Evolutionary conservation across 2,888 invertebrate genomes (phyloP), one percentile per base, ranked within the genome.

Genomic region (Paralinhomoeus sp.): DNA sequence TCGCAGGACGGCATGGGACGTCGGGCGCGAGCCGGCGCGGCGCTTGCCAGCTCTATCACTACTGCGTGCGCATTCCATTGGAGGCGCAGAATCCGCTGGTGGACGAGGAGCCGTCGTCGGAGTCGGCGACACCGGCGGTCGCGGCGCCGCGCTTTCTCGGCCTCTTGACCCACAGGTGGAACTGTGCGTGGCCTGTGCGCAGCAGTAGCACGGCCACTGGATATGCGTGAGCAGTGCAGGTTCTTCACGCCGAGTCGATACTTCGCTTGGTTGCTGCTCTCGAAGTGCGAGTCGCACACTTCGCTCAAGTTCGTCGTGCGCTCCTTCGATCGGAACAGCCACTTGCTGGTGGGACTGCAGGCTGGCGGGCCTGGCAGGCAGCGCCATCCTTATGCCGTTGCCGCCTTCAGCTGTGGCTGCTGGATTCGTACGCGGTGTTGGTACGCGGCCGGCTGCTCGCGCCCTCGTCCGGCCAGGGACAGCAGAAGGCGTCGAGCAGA

Each of bases 241-340:
- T 52, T 51, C 41, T 33, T 41, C 15, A 45, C 49, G 17, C 37
- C 49, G 18, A 53, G 52, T 2, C 45, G 51, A 20, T 58, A 52
- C 43, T 52, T 54, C 39, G 51, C 57, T 1, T 55, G 54, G 45
- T 41, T 55, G 40, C 46, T 57, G 35, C 45, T 58, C 17, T 47
- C 50, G 5, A 45, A 47, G 7, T 54, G 55, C 41, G 56, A 57
- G 43, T 27, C 45, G n/a, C 50, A 53, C 24, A 44, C 51, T 1
- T 54, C 54, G 22, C 47, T 54, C 42, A 57, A 58, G 41, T 46
- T 57, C 15, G 51, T 56, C 12, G 46, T 58, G n/a, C 47, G 53
- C 17, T 45, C 51, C 12, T 43, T 52, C 18, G 53, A 55, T 38
- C 47, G 48, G 33, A 42, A 44, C 1, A 53, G 53, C 1, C 44